These are phyloP conservation scores for Glaucidium brasilianum DNA, from an alignment of 2,113 vertebrate genomes.

Conservation along the genomic window DNA sequence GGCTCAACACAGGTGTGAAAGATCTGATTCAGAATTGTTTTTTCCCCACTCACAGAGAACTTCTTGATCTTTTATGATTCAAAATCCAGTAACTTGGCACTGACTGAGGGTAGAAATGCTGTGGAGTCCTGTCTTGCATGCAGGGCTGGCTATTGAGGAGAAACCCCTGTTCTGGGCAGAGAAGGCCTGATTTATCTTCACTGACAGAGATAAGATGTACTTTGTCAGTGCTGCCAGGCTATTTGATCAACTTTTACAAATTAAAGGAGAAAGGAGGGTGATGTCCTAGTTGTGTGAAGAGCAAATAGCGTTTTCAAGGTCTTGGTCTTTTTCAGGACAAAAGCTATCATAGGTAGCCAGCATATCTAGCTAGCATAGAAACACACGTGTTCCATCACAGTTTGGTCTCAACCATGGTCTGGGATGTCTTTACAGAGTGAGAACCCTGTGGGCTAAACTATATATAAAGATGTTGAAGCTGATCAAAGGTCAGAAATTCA, in stretches of 20 bases:
- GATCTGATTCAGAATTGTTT: background rate
- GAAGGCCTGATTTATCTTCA: background rate
- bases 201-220: background rate
- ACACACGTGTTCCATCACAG: background rate
- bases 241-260: background rate
- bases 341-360: background rate
- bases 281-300: background rate
- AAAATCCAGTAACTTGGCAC: background rate
- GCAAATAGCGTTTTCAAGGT: background rate
- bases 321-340: background rate
- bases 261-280: background rate
- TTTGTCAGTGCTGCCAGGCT: background rate
- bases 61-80: background rate
- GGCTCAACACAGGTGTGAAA: background rate
- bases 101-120: background rate
- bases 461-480: background rate
- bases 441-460: background rate
- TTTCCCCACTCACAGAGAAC: background rate
- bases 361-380: no score
- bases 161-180: background rate
- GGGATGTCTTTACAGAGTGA: fast-evolving
- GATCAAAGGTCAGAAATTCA: background rate
- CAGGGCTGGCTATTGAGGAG: background rate
- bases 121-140: background rate
- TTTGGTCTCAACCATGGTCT: background rate